Base-by-base conservation (phyloP, 2,113 vertebrate genomes). In the Theristicus caerulescens region DNA sequence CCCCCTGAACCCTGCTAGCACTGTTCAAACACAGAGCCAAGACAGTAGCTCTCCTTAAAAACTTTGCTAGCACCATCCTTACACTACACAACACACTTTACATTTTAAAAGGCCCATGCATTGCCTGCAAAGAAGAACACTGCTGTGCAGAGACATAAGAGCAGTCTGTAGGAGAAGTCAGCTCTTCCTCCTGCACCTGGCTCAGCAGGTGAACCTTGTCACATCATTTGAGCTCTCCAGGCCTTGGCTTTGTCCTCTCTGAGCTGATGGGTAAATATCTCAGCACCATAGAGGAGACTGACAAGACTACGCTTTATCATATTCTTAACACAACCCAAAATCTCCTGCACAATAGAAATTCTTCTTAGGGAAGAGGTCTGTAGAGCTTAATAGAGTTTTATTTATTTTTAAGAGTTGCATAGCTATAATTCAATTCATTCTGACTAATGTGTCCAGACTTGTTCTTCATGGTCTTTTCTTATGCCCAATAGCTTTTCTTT, bases 351-450 rank as follows among this genome's bases (percentile, higher is more conserved):
- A 72, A 87, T 14, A 82, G 40, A 82, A 85, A 82, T 58, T 65
- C 38, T 46, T 95, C 46, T 67, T 51, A 80, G n/a, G 9, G 58
- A 95, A 65, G 17, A 90, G 38, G 16, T 65, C 42, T 82, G 66
- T 44, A 66, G 26, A 72, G 18, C 32, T 82, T 76, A 82, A 87
- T 52, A 79, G 24, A 82, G 71, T 90, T 83, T 91, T 82, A 90
- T 88, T 72, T 89, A 59, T 90, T 94, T 93, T 86, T 73, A 85
- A 91, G 67, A 66, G 20, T 54, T 88, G 47, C 38, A 73, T n/a
- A 85, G 74, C 40, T 85, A 38, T 85, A 93, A 80, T 51, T 80
- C 71, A 93, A 47, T 80, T 80, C 36, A 51, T 80, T 82, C 62
- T 82, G 69, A 59, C 54, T 85, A 32, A 72, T 34, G 20, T 24